Evolutionary conservation across 2,797 vertebrate genomes (phyloP).

Genomic region (Rhinoraja longicauda): DNA sequence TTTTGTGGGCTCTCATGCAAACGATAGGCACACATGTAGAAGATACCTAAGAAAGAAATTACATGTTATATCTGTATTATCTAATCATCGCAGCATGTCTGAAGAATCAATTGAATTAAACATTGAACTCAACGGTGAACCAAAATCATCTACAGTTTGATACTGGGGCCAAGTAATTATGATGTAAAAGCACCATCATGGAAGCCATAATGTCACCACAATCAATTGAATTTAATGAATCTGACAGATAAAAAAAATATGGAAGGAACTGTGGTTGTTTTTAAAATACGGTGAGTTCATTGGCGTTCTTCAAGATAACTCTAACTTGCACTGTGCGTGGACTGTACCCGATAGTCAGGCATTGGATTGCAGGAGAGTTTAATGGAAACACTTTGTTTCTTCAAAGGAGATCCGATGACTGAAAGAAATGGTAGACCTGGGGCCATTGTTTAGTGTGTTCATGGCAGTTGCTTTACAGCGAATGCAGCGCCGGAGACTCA

Average conservation of each 20-base stretch:
- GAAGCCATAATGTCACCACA: neutral
- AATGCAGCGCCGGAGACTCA: too few relatives aligned
- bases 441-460: too few relatives aligned
- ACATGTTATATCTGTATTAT: neutral
- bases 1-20: constrained; percentile 68
- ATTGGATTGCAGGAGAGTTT: neutral
- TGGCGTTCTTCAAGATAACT: too few relatives aligned
- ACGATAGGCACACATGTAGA: constrained; percentile 75
- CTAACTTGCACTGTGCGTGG: neutral
- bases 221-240: neutral
- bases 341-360: neutral
- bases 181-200: neutral
- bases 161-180: neutral
- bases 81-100: neutral
- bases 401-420: neutral
- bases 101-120: neutral
- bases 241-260: neutral
- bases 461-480: too few relatives aligned
- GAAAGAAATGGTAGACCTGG: neutral
- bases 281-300: neutral
- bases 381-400: neutral
- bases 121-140: neutral
- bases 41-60: constrained; percentile 57
- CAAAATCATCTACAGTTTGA: neutral
- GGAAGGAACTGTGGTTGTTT: neutral